Conservation (phyloP, 2,888 invertebrate species). For the Perithous albicinctus region DNA sequence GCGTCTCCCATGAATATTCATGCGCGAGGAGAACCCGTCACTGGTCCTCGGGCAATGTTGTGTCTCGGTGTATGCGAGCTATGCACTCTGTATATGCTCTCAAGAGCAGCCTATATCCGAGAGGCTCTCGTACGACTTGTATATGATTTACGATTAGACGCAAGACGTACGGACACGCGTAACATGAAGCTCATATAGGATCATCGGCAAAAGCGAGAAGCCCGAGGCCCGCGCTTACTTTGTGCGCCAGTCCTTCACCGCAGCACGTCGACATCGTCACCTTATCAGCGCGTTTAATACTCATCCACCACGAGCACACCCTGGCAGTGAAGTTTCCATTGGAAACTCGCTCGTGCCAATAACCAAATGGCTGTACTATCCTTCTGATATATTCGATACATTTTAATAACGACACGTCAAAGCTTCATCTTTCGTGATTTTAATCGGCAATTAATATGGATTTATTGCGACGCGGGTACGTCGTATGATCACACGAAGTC, state of each 20-base stretch:
- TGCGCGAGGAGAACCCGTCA: conserved; percentile 32
- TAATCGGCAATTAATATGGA: conserved; percentile 66
- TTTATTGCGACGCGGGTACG: conserved; percentile 58
- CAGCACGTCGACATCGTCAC: conserved; percentile 53
- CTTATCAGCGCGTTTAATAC: conserved; percentile 55
- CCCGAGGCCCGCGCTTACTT: not conserved
- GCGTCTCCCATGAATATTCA: conserved; percentile 64
- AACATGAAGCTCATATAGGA: conserved; percentile 22
- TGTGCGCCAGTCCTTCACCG: not conserved
- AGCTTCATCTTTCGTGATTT: conserved; percentile 56
- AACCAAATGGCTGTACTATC: conserved; percentile 32
- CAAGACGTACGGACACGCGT: conserved; percentile 47
- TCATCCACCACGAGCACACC: conserved; percentile 23
- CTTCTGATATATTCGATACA: conserved; percentile 50
- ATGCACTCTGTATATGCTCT: not conserved
- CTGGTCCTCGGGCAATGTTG: conserved; percentile 49
- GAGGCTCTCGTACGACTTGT: conserved; percentile 10
- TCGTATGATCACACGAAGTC: conserved; percentile 25
- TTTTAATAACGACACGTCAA: conserved; percentile 63
- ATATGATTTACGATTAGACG: conserved; percentile 59
- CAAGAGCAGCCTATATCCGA: conserved; percentile 1
- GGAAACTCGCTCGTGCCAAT: conserved; percentile 51
- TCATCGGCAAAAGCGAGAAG: conserved; percentile 12
- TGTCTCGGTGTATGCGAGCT: conserved; percentile 12
- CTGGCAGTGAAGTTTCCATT: conserved; percentile 4